Conservation (phyloP, 2,888 invertebrate genomes). For the Leptothorax acervorum region DNA sequence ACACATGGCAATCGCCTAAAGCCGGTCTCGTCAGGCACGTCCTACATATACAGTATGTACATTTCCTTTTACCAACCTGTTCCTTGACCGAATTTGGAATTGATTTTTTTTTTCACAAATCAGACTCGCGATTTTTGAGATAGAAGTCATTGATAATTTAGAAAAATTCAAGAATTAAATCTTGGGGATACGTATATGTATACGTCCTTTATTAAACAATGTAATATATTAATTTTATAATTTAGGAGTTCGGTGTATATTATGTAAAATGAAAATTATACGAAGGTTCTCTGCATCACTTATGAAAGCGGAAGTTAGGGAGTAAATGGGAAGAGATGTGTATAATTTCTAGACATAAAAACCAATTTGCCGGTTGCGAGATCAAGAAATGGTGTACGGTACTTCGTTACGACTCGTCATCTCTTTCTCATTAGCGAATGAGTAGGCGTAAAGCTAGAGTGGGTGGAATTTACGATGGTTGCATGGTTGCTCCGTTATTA, state of each 20-base stretch:
- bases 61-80: not conserved
- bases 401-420: conserved; percentile 28
- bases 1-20: conserved; percentile 18
- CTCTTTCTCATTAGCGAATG: conserved; percentile 39
- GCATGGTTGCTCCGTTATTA: conserved; percentile 1
- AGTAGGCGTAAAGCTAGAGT: conserved; percentile 33
- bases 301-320: not conserved
- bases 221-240: conserved; percentile 2
- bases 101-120: not conserved
- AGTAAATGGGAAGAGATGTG: not conserved
- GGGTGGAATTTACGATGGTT: conserved; percentile 29
- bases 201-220: not conserved
- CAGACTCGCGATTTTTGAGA: not conserved
- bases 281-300: not conserved
- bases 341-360: conserved; percentile 5
- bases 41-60: not conserved
- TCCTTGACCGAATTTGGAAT: not conserved
- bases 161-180: not conserved
- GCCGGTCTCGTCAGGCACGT: not conserved
- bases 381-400: conserved; percentile 14
- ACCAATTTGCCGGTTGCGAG: conserved; percentile 33
- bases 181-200: not conserved
- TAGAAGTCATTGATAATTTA: not conserved
- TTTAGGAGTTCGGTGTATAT: not conserved
- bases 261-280: not conserved